Evolutionary conservation across 2,113 vertebrate genomes (phyloP).

Genomic region (Macquaria ambigua): DNA sequence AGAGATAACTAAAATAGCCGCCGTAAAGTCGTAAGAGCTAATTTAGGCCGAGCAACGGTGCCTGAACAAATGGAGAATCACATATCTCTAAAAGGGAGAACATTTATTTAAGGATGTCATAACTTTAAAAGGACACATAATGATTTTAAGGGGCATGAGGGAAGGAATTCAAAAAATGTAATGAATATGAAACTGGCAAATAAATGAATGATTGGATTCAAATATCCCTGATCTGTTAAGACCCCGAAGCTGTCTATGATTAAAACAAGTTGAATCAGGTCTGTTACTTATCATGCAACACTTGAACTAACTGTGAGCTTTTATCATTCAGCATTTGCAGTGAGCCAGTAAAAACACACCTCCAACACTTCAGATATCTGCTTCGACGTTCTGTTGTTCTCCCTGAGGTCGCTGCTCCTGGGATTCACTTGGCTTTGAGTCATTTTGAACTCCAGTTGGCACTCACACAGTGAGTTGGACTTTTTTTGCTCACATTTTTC

Average conservation of each 20-base stretch:
- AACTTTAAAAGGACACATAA: slow-evolving; percentile 24
- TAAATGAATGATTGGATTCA: slow-evolving; percentile 3
- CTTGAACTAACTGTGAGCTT: not conserved
- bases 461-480: not conserved
- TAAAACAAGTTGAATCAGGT: not conserved
- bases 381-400: not conserved
- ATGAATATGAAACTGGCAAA: not conserved
- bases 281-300: slow-evolving; percentile 6
- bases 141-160: slow-evolving; percentile 33
- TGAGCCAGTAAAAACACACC: not conserved
- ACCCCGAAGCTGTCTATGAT: not conserved
- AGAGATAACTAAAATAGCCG: slow-evolving; percentile 58
- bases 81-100: slow-evolving; percentile 28
- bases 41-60: slow-evolving; percentile 45
- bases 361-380: not conserved
- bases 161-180: not conserved
- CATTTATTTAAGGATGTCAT: slow-evolving; percentile 54
- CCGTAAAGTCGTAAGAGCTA: slow-evolving; percentile 48
- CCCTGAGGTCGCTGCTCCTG: not conserved
- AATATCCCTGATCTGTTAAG: not conserved
- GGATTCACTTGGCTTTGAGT: not conserved
- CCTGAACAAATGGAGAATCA: slow-evolving; percentile 49
- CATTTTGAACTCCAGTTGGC: not conserved
- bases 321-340: not conserved
- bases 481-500: not conserved